Base-by-base conservation (phyloP, 2,113 vertebrate genomes). In the Noturus placidus region DNA sequence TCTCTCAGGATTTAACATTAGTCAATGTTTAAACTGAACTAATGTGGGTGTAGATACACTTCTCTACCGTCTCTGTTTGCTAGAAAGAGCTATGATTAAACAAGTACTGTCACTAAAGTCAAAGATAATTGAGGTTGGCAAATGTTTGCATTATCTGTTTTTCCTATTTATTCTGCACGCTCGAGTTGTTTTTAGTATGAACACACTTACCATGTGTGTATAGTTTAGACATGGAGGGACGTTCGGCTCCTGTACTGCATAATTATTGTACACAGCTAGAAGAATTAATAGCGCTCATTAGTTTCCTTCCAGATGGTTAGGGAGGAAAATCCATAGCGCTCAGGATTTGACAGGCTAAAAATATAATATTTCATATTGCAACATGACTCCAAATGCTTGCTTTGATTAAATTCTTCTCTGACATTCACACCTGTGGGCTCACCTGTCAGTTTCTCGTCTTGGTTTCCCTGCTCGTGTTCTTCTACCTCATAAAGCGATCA, bases 371-470 rank as follows among this genome's bases (percentile, higher is more conserved):
- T 38, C 22, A 82, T 15, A 15, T 82, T 27, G 59, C 20, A 38
- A 61, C 56, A 56, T 10, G 42, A 77, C 74, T 52, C 42, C 35
- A 42, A 27, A 0, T 11, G 22, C 3, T 80, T 11, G 7, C 52
- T 56, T 57, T 27, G 79, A 61, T 42, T 82, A 14, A 42, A 38
- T 42, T 61, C 20, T 38, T 5, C 33, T 56, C 78, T 61, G 20
- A 92, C 90, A 86, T 88, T 89, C 89, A 90, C 93, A 94, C 92
- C 92, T 94, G 93, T 92, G 93, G 87, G 89, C 83, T 91, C 89
- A 91, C 94, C 83, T 27, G 59, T 92, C 90, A 91, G 52, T 35
- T 59, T 72, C 27, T 65, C 87, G 46, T 17, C 30, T 33, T 19
- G 9, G 42, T 8, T 65, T 83, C 82, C 27, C 6, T 22, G 0